phyloP scores from a whole-genome alignment of 2,113 vertebrate genomes.

The Mesocricetus auratus region DNA sequence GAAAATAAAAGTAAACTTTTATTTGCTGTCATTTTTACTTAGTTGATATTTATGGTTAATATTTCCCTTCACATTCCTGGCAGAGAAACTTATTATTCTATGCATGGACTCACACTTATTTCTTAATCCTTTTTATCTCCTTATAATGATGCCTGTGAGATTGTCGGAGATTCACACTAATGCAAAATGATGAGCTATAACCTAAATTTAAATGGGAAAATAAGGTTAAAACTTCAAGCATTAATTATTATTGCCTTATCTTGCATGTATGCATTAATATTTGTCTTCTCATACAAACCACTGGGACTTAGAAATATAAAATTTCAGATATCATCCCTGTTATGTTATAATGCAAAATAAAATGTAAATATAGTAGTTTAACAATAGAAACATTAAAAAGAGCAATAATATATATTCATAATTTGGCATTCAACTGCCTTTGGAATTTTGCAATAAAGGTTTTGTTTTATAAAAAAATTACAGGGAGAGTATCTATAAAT shows the following conservation, averaged over 20 bases:
- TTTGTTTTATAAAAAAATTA: slow-evolving; percentile 1
- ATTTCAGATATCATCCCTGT: not conserved
- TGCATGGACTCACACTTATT: slow-evolving; percentile 63
- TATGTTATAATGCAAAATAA: slow-evolving; percentile 34
- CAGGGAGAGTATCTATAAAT: slow-evolving; percentile 6
- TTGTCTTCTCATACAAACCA: not conserved
- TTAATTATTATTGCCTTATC: slow-evolving; percentile 61
- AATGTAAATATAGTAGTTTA: not conserved
- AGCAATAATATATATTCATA: not conserved
- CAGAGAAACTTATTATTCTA: slow-evolving; percentile 56
- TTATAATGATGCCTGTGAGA: slow-evolving; percentile 59
- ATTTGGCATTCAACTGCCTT: not conserved
- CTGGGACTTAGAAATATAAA: not conserved
- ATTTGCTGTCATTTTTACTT: slow-evolving; percentile 59
- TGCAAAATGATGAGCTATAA: slow-evolving; percentile 49
- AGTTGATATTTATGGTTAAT: slow-evolving; percentile 69
- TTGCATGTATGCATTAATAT: slow-evolving; percentile 49
- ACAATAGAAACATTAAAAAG: slow-evolving; percentile 30
- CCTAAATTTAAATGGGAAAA: slow-evolving; percentile 49
- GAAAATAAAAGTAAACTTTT: slow-evolving; percentile 54
- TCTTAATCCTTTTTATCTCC: slow-evolving; percentile 72
- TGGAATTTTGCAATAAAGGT: slow-evolving; percentile 34
- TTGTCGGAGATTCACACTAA: slow-evolving; percentile 38
- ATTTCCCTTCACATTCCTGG: slow-evolving; percentile 7
- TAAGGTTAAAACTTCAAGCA: slow-evolving; percentile 19